phyloP scores from a whole-genome alignment of 1,140 invertebrate species.

The Drosophila elegans region DNA sequence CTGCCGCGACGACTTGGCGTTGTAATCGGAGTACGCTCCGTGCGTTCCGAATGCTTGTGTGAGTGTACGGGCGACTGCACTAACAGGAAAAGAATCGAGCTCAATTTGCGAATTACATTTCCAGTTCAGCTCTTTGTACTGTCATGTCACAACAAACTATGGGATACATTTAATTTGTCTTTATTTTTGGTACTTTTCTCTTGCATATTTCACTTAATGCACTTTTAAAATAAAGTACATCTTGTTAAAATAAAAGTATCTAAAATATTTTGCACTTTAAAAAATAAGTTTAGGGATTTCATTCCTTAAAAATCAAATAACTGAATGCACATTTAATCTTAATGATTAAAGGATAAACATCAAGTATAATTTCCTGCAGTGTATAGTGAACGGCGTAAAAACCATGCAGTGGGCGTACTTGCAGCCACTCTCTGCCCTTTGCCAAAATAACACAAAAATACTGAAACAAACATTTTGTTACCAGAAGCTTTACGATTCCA shows the following conservation, averaged over 20 bases:
- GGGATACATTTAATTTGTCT: too few species aligned
- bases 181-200: too few species aligned
- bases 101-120: neutral
- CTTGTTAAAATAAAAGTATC: too few species aligned
- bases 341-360: too few species aligned
- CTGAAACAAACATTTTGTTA: constrained; percentile 55
- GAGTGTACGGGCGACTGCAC: constrained; percentile 11
- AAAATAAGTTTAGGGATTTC: too few species aligned
- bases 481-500: constrained; percentile 66
- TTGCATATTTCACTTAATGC: too few species aligned
- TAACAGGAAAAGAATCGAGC: neutral
- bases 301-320: too few species aligned
- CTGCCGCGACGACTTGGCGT: constrained; percentile 10
- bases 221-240: too few species aligned
- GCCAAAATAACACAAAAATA: constrained; percentile 38
- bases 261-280: too few species aligned
- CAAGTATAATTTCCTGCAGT: neutral
- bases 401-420: neutral
- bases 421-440: constrained; percentile 1
- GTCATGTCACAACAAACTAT: too few species aligned
- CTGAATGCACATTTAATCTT: too few species aligned
- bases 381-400: neutral
- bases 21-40: constrained; percentile 50
- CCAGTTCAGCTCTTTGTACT: too few species aligned
- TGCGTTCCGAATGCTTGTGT: constrained; percentile 20